These are phyloP conservation scores for Rhizomys pruinosus DNA, from an alignment of 2,113 vertebrate species.

Conservation along the genomic window DNA sequence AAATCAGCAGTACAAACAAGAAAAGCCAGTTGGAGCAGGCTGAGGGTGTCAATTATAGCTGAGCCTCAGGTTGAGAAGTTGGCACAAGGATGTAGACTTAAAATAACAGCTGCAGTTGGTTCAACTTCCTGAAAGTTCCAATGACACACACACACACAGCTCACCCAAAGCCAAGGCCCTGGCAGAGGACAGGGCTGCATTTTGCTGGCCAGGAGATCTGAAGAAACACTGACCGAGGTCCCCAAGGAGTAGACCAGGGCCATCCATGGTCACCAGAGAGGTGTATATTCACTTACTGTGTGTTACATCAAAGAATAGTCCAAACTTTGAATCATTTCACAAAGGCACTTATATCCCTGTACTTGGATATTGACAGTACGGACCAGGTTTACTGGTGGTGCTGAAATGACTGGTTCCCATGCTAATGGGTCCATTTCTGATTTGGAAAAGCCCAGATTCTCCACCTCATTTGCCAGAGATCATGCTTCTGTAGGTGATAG, in stretches of 20 bases:
- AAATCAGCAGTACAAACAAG: neutral
- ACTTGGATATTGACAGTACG: neutral
- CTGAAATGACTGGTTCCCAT: neutral
- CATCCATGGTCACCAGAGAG: neutral
- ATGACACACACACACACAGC: neutral
- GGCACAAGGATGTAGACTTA: neutral
- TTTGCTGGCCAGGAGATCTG: neutral
- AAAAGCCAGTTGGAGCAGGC: neutral
- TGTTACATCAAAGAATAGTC: neutral
- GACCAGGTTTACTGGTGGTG: neutral
- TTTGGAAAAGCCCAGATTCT: neutral
- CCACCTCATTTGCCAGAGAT: neutral
- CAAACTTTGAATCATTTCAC: slow-evolving; percentile 18
- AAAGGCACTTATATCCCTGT: neutral
- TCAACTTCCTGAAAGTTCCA: neutral
- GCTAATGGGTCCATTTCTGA: neutral
- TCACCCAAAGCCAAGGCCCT: neutral
- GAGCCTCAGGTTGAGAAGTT: slow-evolving; percentile 6
- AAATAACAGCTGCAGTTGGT: neutral
- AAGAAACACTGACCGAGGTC: neutral
- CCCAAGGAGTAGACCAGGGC: neutral
- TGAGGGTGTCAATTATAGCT: neutral
- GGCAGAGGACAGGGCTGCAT: neutral
- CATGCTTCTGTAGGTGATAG: neutral
- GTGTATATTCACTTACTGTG: neutral